phyloP scores from a whole-genome alignment of 2,113 vertebrate genomes.

The Setophaga petechia region DNA sequence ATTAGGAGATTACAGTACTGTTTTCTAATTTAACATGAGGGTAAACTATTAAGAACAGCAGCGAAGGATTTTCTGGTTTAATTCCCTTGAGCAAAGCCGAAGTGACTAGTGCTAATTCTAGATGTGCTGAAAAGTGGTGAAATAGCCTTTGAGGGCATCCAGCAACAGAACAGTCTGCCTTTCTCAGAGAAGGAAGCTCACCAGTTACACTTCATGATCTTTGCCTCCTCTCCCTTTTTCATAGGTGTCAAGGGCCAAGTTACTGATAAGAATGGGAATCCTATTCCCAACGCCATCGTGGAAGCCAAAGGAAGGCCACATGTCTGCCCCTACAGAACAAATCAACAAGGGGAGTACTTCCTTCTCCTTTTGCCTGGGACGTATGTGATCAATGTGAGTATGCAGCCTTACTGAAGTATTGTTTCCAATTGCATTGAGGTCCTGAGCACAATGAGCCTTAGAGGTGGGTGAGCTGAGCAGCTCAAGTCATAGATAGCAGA shows the following conservation, averaged over 20 bases:
- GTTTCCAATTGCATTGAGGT: background rate
- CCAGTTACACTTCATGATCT: background rate
- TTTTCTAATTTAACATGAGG: background rate
- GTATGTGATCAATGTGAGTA: constrained; percentile 88
- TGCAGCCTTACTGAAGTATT: background rate
- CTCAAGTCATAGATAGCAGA: background rate
- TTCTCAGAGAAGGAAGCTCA: background rate
- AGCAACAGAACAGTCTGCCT: background rate
- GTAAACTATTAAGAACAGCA: background rate
- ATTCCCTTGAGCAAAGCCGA: background rate
- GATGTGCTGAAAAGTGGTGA: background rate
- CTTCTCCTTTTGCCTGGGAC: constrained; percentile 88
- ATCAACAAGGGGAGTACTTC: constrained; percentile 89
- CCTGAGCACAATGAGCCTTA: background rate
- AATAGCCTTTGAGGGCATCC: background rate
- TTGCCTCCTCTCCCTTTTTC: background rate
- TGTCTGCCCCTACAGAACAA: constrained; percentile 85
- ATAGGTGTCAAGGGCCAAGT: constrained; percentile 93
- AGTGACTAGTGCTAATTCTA: background rate
- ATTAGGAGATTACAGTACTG: background rate
- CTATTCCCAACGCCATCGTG: constrained; percentile 82
- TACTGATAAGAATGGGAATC: constrained; percentile 71
- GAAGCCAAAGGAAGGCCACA: constrained; percentile 84
- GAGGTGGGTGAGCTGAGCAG: background rate
- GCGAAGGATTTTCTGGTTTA: background rate